Evolutionary conservation across 2,888 invertebrate genomes (phyloP).

Genomic region (Tetanocera ferruginea): DNA sequence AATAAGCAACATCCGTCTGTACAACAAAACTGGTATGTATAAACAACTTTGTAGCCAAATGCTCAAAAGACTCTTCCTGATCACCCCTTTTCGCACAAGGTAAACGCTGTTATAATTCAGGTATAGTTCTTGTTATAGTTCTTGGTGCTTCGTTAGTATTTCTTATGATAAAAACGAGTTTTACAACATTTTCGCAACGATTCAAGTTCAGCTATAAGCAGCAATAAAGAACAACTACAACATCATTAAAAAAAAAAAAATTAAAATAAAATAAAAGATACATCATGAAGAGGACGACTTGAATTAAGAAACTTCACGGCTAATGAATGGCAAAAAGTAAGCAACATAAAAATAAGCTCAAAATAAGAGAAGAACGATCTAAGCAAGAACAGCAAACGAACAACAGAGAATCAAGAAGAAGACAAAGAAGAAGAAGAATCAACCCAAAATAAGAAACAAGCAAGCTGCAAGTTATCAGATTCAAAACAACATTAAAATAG

Average conservation of each 20-base stretch:
- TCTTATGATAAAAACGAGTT: constrained; percentile 7
- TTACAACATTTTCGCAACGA: constrained; percentile 7
- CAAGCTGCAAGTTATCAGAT: neutral
- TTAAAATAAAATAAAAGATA: neutral
- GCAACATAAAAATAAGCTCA: neutral
- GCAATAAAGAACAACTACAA: neutral
- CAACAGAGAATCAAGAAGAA: neutral
- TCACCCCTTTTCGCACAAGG: too few relatives aligned
- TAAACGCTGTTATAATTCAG: too few relatives aligned
- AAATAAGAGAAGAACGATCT: neutral
- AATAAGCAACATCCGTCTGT: too few relatives aligned
- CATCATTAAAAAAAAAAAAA: neutral
- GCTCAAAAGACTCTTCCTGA: too few relatives aligned
- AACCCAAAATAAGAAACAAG: neutral
- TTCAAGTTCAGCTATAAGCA: constrained; percentile 6
- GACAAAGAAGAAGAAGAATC: neutral
- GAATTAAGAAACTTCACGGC: neutral
- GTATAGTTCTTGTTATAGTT: too few relatives aligned
- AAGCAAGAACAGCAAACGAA: neutral
- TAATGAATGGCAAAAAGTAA: neutral
- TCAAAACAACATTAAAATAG: neutral
- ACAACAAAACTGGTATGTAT: too few relatives aligned
- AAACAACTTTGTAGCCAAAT: too few relatives aligned
- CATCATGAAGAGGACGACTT: neutral
- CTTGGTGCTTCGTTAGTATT: too few relatives aligned